A percentile compares a stretch with the other conserved stretches of the same genome.
phyloP scores from a whole-genome alignment of 2,113 vertebrate species.

The Siniperca knerii region DNA sequence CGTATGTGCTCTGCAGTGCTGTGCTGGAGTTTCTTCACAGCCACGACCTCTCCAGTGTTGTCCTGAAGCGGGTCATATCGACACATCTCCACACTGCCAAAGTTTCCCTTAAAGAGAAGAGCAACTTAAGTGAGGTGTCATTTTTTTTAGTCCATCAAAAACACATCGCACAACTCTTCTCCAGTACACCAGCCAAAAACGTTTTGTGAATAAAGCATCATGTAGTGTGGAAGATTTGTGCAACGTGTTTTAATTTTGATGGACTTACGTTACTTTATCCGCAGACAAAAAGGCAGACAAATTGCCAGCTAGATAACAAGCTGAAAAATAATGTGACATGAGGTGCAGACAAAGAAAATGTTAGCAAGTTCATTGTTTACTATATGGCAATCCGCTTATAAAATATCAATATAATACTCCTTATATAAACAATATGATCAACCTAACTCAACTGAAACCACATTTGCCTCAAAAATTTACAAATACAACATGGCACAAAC shows the following conservation, averaged over 20 bases:
- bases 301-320: background rate
- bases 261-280: background rate
- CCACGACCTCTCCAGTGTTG: conserved; percentile 97
- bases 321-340: background rate
- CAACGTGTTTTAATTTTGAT: background rate
- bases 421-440: background rate
- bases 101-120: conserved; percentile 90
- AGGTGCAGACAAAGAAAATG: background rate
- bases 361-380: background rate
- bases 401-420: background rate
- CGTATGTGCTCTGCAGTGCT: conserved; percentile 95
- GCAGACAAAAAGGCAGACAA: background rate
- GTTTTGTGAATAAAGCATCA: background rate
- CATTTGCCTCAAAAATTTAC: too few species aligned
- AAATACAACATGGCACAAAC: background rate
- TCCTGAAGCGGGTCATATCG: conserved; percentile 97
- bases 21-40: conserved; percentile 97
- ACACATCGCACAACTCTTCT: background rate
- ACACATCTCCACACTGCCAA: conserved; percentile 99
- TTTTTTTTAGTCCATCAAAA: background rate
- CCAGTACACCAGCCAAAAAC: background rate
- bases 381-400: background rate
- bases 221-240: background rate
- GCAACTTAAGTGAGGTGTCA: accelerated
- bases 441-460: background rate